Base-by-base conservation (phyloP, 2,888 invertebrate species). In the Leucophenga maculata region DNA sequence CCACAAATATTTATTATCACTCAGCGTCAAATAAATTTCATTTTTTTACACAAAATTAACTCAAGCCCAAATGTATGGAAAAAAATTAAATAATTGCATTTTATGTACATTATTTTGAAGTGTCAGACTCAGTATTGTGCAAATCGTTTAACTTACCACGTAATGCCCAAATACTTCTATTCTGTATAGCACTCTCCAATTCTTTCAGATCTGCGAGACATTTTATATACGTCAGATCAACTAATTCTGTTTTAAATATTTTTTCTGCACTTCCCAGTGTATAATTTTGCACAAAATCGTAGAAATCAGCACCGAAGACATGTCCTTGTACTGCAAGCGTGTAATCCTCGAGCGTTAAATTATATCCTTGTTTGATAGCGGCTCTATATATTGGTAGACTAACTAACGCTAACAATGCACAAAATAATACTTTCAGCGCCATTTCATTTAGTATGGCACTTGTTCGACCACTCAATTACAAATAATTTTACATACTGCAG, bases 331-430 rank as follows among this genome's bases (percentile, higher is more conserved):
- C n/a, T 1, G 31, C 31, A n/a, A n/a, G n/a, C 0, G 31, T 31
- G 31, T 57, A 57, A 31, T 32, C 31, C 57, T 31, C 3, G 31
- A 39, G 16, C n/a, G 60, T 57, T 13, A 57, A 57, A 57, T 57
- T 57, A n/a, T 18, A 52, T 52, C 20, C 26, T n/a, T 26, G 20
- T 55, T 55, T 55, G 13, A 11, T 9, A 57, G 9, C 26, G 8
- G 31, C 57, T 14, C 13, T 26, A 57, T 14, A 26, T 14, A 14
- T 14, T 14, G 26, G 14, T 20, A 26, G 6, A 57, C 20, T n/a
- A 57, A 20, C 26, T 26, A 26, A 26, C 1, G 11, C n/a, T 4
- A 26, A 31, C 6, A 31, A 8, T 6, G 57, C 31, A 9, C n/a
- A n/a, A 31, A 57, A 31, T 31, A 57, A 31, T n/a, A 18, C 16